Conservation (phyloP, 2,888 invertebrate species). For the Macropis europaea region DNA sequence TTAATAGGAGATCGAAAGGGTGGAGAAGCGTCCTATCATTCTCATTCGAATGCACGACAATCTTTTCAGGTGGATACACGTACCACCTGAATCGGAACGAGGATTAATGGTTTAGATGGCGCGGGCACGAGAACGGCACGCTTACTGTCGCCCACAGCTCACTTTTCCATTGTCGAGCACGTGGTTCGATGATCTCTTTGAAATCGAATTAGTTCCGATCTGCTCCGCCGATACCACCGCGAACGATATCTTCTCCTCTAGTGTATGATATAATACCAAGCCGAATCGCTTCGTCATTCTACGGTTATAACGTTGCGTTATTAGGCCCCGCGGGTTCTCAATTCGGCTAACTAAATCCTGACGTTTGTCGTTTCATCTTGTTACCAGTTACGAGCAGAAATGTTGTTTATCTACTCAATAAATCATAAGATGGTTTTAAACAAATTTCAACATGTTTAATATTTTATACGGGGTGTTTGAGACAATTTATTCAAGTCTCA, state of each 20-base stretch:
- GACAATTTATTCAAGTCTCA: too few relatives aligned
- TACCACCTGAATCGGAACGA: constrained; percentile 12
- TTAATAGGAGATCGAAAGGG: too few relatives aligned
- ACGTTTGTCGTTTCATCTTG: constrained; percentile 5
- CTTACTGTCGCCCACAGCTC: constrained; percentile 35
- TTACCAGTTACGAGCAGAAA: neutral
- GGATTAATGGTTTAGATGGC: constrained; percentile 9
- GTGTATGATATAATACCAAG: constrained; percentile 65
- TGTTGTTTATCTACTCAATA: too few relatives aligned
- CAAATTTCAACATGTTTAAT: too few relatives aligned
- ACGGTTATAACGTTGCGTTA: constrained; percentile 64
- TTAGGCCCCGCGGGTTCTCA: constrained; percentile 54
- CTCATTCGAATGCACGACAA: constrained; percentile 3
- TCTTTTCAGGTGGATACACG: constrained; percentile 7
- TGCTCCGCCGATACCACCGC: constrained; percentile 58
- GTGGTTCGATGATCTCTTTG: constrained; percentile 65
- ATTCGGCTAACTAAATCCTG: constrained; percentile 27
- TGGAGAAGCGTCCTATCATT: neutral
- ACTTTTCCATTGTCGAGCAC: constrained; percentile 42
- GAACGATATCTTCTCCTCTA: constrained; percentile 59
- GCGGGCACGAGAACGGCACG: constrained; percentile 22
- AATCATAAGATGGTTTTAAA: too few relatives aligned
- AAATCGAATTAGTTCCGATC: constrained; percentile 72
- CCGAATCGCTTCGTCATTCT: constrained; percentile 66
- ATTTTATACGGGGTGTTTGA: too few relatives aligned